phyloP scores from a whole-genome alignment of 2,113 vertebrate genomes.

The Gymnogyps californianus region DNA sequence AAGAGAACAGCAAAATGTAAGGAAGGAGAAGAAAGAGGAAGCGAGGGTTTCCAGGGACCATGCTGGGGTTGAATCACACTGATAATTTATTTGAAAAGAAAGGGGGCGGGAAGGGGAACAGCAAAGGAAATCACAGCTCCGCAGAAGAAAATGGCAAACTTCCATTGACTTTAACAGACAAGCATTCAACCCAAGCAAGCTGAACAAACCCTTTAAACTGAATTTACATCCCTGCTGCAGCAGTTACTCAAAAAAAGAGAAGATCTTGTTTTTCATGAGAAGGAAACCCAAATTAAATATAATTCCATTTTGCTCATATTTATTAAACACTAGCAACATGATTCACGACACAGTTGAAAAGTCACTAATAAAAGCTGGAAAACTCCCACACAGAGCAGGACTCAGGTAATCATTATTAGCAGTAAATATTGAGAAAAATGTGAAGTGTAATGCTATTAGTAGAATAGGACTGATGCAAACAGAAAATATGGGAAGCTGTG shows the following conservation, averaged over 20 bases:
- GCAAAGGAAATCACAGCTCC: neutral
- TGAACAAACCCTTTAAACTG: neutral
- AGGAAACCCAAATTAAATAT: neutral
- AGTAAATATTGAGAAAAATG: neutral
- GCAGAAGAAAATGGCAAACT: neutral
- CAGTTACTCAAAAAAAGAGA: neutral
- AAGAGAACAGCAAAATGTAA: neutral
- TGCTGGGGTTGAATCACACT: neutral
- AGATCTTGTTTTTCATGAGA: neutral
- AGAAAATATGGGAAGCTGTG: neutral
- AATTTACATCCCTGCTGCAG: neutral
- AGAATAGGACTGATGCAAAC: neutral
- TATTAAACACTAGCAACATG: neutral
- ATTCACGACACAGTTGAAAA: neutral
- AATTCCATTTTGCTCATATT: neutral
- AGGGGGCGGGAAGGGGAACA: neutral
- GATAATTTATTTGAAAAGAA: conserved; percentile 25
- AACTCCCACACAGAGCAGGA: neutral
- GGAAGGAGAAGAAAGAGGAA: neutral
- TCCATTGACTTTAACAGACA: neutral
- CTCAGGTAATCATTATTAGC: neutral
- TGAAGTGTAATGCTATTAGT: neutral
- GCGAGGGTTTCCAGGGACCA: neutral
- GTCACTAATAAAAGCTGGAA: conserved; percentile 5
- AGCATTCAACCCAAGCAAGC: conserved; percentile 6